Evolutionary conservation across 2,797 vertebrate species (phyloP).

Genomic region (Melanotaenia pygmaea): DNA sequence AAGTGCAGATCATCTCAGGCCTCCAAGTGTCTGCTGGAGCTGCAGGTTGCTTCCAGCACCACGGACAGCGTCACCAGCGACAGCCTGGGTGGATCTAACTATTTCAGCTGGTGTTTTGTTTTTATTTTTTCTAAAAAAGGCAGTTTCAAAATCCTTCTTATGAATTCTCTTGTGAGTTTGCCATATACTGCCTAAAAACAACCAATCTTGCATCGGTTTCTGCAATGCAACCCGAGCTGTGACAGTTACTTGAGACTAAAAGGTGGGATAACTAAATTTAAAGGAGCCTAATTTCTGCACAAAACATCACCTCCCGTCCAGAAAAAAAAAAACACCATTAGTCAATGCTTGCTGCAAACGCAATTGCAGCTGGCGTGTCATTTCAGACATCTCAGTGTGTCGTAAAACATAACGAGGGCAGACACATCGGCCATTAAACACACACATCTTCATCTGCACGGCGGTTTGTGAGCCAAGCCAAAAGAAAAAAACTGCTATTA

Average conservation of each 20-base stretch:
- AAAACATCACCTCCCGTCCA: conserved; percentile 50
- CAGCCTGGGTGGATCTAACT: background rate
- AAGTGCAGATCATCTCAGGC: conserved; percentile 67
- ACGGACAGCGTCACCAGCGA: conserved; percentile 71
- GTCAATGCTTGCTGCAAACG: background rate
- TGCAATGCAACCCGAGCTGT: background rate
- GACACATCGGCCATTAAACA: conserved; percentile 48
- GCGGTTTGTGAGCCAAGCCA: background rate
- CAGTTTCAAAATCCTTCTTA: too few relatives aligned
- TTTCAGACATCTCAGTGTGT: conserved; percentile 31
- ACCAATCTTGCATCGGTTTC: background rate
- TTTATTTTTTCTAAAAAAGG: background rate
- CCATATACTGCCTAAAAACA: conserved; percentile 2
- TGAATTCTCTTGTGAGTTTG: too few relatives aligned
- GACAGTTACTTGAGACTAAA: conserved; percentile 19
- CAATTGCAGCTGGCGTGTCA: conserved; percentile 27
- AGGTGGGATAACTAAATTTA: conserved; percentile 30
- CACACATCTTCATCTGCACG: conserved; percentile 18
- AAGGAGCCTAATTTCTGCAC: conserved; percentile 25
- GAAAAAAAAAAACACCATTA: conserved; percentile 1
- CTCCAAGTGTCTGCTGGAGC: conserved; percentile 47
- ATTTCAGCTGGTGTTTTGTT: conserved; percentile 6
- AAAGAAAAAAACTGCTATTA: background rate
- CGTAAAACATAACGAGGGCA: conserved; percentile 60
- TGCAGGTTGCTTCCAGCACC: conserved; percentile 69